Evolutionary conservation across 1,140 invertebrate genomes (phyloP).

Genomic region (Drosophila triauraria): DNA sequence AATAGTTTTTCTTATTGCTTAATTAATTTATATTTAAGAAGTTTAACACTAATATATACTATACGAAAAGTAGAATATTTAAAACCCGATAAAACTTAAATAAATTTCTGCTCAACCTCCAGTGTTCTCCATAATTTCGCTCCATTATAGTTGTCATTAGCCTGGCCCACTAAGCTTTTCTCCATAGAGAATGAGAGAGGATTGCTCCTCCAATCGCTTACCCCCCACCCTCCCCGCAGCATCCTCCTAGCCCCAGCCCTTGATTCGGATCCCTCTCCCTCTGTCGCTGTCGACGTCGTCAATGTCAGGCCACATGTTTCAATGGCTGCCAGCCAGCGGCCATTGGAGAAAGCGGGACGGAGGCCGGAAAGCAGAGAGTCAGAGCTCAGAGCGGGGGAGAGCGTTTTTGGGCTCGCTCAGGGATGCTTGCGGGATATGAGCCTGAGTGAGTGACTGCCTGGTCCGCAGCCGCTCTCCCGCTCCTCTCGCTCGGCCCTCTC

Average conservation of each 20-base stretch:
- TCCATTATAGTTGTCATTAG: slow-evolving; percentile 28
- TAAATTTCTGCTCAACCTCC: background rate
- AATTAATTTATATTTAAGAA: no score
- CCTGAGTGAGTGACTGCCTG: slow-evolving; percentile 46
- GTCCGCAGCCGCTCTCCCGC: slow-evolving; percentile 23
- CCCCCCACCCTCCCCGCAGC: background rate
- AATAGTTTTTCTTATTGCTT: no score
- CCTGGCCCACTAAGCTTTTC: slow-evolving; percentile 16
- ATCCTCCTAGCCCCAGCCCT: background rate
- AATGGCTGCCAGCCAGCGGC: slow-evolving; percentile 65
- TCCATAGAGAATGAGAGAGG: background rate
- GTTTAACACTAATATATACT: no score
- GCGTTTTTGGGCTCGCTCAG: slow-evolving; percentile 58
- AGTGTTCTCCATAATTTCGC: slow-evolving; percentile 14
- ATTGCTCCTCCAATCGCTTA: background rate
- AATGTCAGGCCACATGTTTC: slow-evolving; percentile 79
- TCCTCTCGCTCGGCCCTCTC: slow-evolving; percentile 18
- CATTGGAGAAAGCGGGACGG: slow-evolving; percentile 40
- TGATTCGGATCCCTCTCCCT: background rate
- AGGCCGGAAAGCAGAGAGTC: slow-evolving; percentile 39
- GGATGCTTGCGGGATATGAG: slow-evolving; percentile 57
- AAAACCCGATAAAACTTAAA: background rate
- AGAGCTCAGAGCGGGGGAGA: slow-evolving; percentile 9
- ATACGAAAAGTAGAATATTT: no score
- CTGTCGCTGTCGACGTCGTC: slow-evolving; percentile 45